phyloP scores from a whole-genome alignment of 2,797 vertebrate genomes.

The Urophycis tenuis region DNA sequence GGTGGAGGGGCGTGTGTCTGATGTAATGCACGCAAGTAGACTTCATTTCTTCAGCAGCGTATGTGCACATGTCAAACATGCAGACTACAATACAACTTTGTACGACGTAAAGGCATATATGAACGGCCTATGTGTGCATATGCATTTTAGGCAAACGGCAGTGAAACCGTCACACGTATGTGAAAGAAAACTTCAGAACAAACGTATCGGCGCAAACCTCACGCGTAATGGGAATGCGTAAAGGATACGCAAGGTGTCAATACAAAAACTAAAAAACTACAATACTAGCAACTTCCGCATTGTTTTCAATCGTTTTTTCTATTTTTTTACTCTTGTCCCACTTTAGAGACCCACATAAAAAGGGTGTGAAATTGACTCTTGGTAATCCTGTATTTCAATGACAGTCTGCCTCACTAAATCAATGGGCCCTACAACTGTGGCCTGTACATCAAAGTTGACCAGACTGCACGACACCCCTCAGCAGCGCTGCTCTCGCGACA shows the following conservation, averaged over 20 bases:
- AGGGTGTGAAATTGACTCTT: not conserved
- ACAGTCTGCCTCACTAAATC: not conserved
- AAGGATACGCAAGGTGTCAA: not conserved
- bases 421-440: too few relatives aligned
- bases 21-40: too few relatives aligned
- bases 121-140: not conserved
- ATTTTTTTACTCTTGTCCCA: not conserved
- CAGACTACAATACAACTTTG: not conserved
- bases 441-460: not conserved
- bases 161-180: not conserved
- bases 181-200: not conserved
- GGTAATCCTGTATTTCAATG: not conserved
- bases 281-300: not conserved
- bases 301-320: too few relatives aligned
- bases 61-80: too few relatives aligned
- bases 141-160: not conserved
- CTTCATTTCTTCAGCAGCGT: too few relatives aligned
- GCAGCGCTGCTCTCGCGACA: not conserved
- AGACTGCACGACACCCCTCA: not conserved
- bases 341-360: not conserved
- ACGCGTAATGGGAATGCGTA: not conserved
- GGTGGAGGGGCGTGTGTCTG: too few relatives aligned
- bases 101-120: not conserved
- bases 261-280: too few relatives aligned
- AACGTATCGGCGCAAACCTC: not conserved